Conservation (phyloP, 2,113 vertebrate genomes). For the Eudyptes chrysolophus region DNA sequence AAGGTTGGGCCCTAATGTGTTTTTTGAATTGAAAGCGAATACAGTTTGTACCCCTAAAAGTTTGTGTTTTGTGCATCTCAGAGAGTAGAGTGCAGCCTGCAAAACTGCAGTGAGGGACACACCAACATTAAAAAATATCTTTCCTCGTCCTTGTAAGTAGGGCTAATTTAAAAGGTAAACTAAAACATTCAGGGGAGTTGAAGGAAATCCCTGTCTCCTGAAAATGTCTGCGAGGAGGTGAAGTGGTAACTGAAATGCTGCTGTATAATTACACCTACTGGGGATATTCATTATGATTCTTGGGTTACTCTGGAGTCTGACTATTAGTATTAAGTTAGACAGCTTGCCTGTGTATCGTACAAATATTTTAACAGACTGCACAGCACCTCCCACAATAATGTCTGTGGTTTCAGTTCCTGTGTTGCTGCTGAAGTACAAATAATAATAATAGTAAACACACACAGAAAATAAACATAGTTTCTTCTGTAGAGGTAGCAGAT, state of each 20-base stretch:
- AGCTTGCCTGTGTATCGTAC: background rate
- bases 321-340: constrained; percentile 38
- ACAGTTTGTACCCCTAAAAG: background rate
- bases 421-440: background rate
- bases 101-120: background rate
- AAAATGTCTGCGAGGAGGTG: constrained; percentile 23
- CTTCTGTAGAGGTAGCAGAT: background rate
- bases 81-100: background rate
- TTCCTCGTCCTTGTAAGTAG: background rate
- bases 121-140: background rate
- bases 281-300: constrained; percentile 57
- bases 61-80: background rate
- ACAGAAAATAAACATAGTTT: background rate
- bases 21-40: background rate
- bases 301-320: constrained; percentile 48
- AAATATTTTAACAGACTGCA: constrained; percentile 29
- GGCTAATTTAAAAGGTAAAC: constrained; percentile 50
- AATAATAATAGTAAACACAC: background rate
- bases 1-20: background rate
- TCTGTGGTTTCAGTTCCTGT: background rate
- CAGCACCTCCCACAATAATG: background rate
- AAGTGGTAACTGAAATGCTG: constrained; percentile 28
- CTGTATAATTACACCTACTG: constrained; percentile 63
- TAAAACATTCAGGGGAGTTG: constrained; percentile 33
- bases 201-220: constrained; percentile 53